Conservation (phyloP, 2,113 vertebrate genomes). For the Ailuropoda melanoleuca region DNA sequence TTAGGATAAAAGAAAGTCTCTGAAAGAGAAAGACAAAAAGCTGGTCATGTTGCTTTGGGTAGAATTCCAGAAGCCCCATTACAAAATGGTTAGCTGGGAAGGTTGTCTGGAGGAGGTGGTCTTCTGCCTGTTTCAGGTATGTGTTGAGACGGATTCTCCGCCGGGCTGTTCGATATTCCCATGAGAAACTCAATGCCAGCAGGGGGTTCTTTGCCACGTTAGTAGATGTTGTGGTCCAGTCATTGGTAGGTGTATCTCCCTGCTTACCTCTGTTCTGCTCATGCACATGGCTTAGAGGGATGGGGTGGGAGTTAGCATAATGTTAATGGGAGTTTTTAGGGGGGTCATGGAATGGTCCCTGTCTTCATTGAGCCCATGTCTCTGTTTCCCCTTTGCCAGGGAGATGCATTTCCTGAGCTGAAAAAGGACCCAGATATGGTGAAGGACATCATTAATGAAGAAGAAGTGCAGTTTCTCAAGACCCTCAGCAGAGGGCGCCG, state of each 20-base stretch:
- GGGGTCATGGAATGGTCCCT: neutral
- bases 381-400: conserved; percentile 83
- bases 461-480: conserved; percentile 97
- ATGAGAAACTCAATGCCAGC: conserved; percentile 95
- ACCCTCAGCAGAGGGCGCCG: conserved; percentile 97
- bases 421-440: conserved; percentile 98
- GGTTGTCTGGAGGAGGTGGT: neutral
- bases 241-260: conserved; percentile 87
- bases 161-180: conserved; percentile 95
- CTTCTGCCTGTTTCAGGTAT: conserved; percentile 86
- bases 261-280: neutral
- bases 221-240: conserved; percentile 96
- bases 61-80: neutral
- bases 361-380: neutral
- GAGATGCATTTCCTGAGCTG: conserved; percentile 96
- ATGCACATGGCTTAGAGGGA: neutral
- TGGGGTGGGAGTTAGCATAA: neutral
- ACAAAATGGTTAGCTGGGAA: neutral
- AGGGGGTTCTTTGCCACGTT: conserved; percentile 95
- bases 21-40: neutral
- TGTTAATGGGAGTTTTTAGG: neutral
- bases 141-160: conserved; percentile 97
- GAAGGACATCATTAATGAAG: conserved; percentile 98
- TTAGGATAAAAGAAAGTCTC: neutral
- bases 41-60: neutral